Conservation (phyloP, 2,797 vertebrate genomes). For the Ctenopoma kingsleyae region DNA sequence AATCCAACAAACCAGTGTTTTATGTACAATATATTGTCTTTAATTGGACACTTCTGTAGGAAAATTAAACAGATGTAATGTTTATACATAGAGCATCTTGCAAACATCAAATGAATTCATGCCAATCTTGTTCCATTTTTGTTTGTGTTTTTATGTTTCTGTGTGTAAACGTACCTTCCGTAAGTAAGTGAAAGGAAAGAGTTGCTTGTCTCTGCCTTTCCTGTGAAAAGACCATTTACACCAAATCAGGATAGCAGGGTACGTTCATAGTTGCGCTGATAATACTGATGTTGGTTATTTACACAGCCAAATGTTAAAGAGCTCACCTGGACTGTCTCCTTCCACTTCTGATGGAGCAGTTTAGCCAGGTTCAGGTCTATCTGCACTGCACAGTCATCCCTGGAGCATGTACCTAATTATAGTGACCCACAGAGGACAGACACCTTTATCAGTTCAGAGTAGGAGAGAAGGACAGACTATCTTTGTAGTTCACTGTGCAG, state of each 20-base stretch:
- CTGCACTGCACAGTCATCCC: conserved; percentile 92
- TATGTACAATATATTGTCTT: no score
- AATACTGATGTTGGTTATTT: background rate
- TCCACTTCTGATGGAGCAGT: conserved; percentile 97
- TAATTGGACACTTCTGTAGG: no score
- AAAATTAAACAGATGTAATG: background rate
- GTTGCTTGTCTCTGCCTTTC: conserved; percentile 89
- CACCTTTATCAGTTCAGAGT: background rate
- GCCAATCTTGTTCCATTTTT: background rate
- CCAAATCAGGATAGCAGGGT: background rate
- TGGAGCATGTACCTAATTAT: conserved; percentile 84
- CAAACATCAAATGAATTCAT: background rate
- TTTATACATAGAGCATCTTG: no score
- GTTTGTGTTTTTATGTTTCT: background rate
- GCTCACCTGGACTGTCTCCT: conserved; percentile 94
- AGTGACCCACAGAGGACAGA: conserved; percentile 8
- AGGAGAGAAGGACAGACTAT: background rate
- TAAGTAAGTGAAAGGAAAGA: conserved; percentile 85
- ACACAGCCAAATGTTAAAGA: conserved; percentile 10
- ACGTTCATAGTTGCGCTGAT: background rate
- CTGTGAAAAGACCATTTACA: conserved; percentile 77
- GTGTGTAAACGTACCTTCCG: conserved; percentile 84
- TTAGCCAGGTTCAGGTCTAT: conserved; percentile 95
- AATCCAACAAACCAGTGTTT: background rate
- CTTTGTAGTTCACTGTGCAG: background rate